These are phyloP conservation scores for Chromoteleia sp. DNA, from an alignment of 2,888 invertebrate genomes.

Conservation along the genomic window DNA sequence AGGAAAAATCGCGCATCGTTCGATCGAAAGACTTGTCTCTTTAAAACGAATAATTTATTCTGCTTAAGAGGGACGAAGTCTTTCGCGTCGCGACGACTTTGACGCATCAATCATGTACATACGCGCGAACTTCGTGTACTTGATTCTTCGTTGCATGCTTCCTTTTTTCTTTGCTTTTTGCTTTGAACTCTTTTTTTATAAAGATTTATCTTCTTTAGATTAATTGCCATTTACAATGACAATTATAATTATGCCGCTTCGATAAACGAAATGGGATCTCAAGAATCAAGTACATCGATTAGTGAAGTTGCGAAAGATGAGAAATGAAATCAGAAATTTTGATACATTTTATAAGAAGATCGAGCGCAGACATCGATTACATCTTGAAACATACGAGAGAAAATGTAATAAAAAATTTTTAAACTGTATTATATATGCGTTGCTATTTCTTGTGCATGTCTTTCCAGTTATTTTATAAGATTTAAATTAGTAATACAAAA, in stretches of 20 bases:
- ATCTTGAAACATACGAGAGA: constrained; percentile 76
- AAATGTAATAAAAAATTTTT: constrained; percentile 77
- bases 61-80: not conserved
- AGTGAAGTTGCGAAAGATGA: constrained; percentile 48
- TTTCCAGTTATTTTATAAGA: not conserved
- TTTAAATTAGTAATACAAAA: not conserved
- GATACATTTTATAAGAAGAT: constrained; percentile 83
- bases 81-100: constrained; percentile 36
- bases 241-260: constrained; percentile 49
- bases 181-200: constrained; percentile 27
- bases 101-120: constrained; percentile 75
- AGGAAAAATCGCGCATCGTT: constrained; percentile 28
- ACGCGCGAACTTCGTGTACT: constrained; percentile 72
- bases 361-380: constrained; percentile 77
- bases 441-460: constrained; percentile 4
- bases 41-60: not conserved
- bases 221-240: constrained; percentile 40
- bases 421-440: constrained; percentile 61
- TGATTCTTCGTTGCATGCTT: constrained; percentile 70
- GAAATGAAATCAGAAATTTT: constrained; percentile 75
- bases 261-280: constrained; percentile 55
- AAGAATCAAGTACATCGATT: constrained; percentile 71
- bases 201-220: constrained; percentile 7
- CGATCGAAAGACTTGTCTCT: constrained; percentile 30
- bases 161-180: constrained; percentile 25